Evolutionary conservation across 2,888 invertebrate genomes (phyloP), one percentile per base, ranked within the genome.

Genomic region (Ophion ventricosus): DNA sequence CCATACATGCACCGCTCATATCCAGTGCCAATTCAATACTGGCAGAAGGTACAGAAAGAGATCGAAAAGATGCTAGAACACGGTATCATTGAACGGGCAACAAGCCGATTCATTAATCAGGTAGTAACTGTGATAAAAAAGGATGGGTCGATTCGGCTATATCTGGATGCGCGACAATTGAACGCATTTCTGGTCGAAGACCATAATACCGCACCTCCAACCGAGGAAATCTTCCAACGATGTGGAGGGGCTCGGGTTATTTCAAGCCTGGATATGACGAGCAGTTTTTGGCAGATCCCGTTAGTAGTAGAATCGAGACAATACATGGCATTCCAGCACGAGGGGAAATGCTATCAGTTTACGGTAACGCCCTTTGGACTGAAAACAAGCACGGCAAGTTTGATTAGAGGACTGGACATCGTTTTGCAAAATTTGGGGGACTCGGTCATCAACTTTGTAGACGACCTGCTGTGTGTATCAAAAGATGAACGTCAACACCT

Each of bases 381-480:
- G 0, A 43, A 43, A 11, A 11, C 43, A 10, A 43, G 43, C 43
- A 8, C 8, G 10, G 43, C 35, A 0, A 35, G 35, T 8, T 35
- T 35, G 8, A 35, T 35, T 4, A 35, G 35, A 0, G 35, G 35
- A 35, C 35, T 35, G 4, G 35, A 35, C 35, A 8, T 35, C 7
- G 35, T 35, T 4, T 0, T 35, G 0, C 35, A 35, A 35, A 8
- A 70, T 0, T 0, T 77, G 11, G 70, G 78, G 0, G 35, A 74
- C 17, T 14, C 40, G 0, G 35, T 76, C 1, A 17, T 85, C 11
- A 67, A 83, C 11, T 85, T 84, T 11, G 83, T 83, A 0, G 86
- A 83, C 10, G 83, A 85, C 10, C 61, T 81, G 0, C 67, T 85
- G 0, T 57, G 73, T 1, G 54, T 76, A 14, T 83, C 83, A 11